phyloP scores from a whole-genome alignment of 2,113 vertebrate genomes.

The Mandrillus leucophaeus region DNA sequence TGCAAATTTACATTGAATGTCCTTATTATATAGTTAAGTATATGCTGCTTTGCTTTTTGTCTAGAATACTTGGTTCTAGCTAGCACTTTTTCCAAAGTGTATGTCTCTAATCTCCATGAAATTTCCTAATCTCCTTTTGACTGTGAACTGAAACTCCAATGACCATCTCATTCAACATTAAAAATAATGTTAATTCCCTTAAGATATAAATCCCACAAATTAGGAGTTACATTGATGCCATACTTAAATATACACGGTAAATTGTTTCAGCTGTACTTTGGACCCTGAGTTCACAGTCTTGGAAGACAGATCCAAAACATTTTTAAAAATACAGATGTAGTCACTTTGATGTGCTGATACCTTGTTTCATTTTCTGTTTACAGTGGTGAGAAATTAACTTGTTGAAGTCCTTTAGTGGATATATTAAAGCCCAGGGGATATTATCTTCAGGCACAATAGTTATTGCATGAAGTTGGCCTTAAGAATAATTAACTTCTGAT shows the following conservation, averaged over 20 bases:
- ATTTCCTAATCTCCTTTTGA: not conserved
- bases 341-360: conserved; percentile 33
- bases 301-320: not conserved
- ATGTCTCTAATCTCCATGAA: not conserved
- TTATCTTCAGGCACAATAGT: not conserved
- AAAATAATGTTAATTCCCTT: not conserved
- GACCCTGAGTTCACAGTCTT: not conserved
- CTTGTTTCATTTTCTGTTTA: conserved; percentile 50
- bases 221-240: not conserved
- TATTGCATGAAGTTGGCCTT: not conserved
- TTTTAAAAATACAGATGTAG: not conserved
- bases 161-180: not conserved
- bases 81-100: not conserved
- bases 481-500: conserved; percentile 33
- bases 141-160: not conserved
- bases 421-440: not conserved
- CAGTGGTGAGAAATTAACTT: not conserved
- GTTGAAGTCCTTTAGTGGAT: not conserved
- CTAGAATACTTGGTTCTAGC: not conserved
- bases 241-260: not conserved
- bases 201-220: not conserved
- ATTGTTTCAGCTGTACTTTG: not conserved
- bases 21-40: not conserved
- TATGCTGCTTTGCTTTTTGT: not conserved
- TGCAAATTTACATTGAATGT: not conserved